Evolutionary conservation across 2,797 vertebrate species (phyloP).

Genomic region (Halcyon smyrnensis): DNA sequence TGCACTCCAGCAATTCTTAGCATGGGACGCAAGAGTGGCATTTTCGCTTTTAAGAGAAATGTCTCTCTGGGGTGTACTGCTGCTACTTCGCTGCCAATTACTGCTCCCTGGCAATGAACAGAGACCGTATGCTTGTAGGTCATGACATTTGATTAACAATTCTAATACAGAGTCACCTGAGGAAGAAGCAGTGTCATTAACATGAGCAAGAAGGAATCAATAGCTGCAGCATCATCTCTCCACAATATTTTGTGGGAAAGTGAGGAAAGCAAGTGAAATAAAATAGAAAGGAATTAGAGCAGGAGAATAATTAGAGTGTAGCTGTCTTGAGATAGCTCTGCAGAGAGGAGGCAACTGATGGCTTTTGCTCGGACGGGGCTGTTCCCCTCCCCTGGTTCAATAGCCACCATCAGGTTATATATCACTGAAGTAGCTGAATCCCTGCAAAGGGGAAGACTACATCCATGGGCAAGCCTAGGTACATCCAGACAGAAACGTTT

Average conservation of each 20-base stretch:
- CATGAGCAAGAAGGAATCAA: background rate
- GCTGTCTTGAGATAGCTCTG: background rate
- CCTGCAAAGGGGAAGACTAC: background rate
- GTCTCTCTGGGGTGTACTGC: background rate
- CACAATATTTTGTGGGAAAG: background rate
- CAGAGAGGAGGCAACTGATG: background rate
- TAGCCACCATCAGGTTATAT: background rate
- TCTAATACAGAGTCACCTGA: slow-evolving; percentile 3
- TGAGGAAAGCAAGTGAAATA: background rate
- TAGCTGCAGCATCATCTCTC: background rate
- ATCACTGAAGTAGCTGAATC: background rate
- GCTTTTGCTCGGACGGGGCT: background rate
- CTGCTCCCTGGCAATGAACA: background rate
- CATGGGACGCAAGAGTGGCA: background rate
- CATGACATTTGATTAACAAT: background rate
- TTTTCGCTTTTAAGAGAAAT: slow-evolving; percentile 30
- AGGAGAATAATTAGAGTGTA: background rate
- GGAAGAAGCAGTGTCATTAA: background rate
- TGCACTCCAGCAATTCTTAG: background rate
- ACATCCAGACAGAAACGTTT: background rate
- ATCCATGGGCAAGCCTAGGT: background rate
- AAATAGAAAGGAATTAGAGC: background rate
- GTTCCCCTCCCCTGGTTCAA: background rate
- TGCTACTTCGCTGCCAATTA: background rate
- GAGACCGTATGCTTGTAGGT: background rate